Evolutionary conservation across 2,113 vertebrate species (phyloP).

Genomic region (Pavo muticus): DNA sequence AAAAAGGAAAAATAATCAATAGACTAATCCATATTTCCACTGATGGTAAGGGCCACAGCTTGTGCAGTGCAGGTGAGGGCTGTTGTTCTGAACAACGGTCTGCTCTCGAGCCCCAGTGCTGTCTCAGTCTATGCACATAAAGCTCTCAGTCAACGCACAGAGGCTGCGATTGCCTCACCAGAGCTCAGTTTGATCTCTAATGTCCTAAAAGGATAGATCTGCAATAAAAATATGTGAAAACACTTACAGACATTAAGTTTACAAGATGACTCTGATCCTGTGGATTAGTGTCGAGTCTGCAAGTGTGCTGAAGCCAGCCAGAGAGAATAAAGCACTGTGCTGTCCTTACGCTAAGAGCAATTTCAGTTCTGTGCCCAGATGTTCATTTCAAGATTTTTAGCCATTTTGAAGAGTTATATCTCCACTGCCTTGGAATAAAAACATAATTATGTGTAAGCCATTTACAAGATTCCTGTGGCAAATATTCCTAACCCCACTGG

Average conservation of each 20-base stretch:
- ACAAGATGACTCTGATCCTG: conserved; percentile 65
- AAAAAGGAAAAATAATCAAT: conserved; percentile 41
- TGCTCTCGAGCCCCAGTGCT: conserved; percentile 3
- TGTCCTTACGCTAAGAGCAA: conserved; percentile 56
- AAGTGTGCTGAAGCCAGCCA: conserved; percentile 55
- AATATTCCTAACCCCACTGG: conserved; percentile 55
- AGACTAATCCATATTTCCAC: conserved; percentile 23
- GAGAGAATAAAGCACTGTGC: conserved; percentile 43
- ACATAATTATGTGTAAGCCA: conserved; percentile 64
- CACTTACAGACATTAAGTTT: conserved; percentile 69
- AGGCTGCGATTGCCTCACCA: background rate
- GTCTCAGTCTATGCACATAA: background rate
- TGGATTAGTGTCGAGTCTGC: conserved; percentile 59
- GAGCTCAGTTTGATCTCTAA: conserved; percentile 46
- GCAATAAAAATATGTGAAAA: conserved; percentile 71
- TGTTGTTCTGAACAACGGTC: background rate
- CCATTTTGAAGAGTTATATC: conserved; percentile 64
- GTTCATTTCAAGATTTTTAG: conserved; percentile 68
- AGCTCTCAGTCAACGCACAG: conserved; percentile 31
- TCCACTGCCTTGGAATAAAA: conserved; percentile 51
- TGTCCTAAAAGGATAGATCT: conserved; percentile 64
- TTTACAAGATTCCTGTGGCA: conserved; percentile 70
- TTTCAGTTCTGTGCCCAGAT: conserved; percentile 69
- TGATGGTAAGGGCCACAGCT: background rate
- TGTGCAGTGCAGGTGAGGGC: background rate